Evolutionary conservation across 2,888 invertebrate genomes (phyloP), one percentile per base, ranked within the genome.

Genomic region (Ennomos fuscantarius): DNA sequence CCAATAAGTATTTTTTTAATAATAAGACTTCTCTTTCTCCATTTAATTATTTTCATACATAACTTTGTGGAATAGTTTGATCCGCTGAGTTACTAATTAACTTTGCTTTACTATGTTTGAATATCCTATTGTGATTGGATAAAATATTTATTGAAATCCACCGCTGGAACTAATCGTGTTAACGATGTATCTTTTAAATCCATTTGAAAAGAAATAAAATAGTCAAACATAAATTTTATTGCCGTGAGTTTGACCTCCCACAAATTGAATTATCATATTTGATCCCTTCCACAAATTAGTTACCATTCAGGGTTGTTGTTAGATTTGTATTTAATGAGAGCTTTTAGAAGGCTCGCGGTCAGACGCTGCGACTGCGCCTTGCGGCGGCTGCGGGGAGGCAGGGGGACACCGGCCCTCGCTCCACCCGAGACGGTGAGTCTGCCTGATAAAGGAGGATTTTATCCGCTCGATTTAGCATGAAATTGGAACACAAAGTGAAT

Each of bases 401-500:
- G 58, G 53, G 61, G 64, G 59, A 54, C 52, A 58, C 69, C 70
- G 74, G 69, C 56, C 62, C 72, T 69, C 68, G 66, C 72, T 72
- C 63, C 74, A 68, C 62, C 62, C 86, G 88, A 86, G 89, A 89
- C 91, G 87, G 84, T 80, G 72, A 86, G 90, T 89, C 90, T 91
- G 86, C 86, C 78, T 86, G 89, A 89, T 90, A 89, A 89, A 90
- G 80, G 82, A 89, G 83, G 83, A 88, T 92, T 90, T 90, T 85
- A 89, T 87, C 87, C 89, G 87, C 87, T 88, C 87, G 88, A 91
- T 92, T 92, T 92, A 92, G 89, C 92, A 91, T 91, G 91, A 92
- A 92, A 92, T 92, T 92, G 91, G 89, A 90, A 90, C 86, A 91
- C 92, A 92, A 91, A 90, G 92, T 91, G 92, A 90, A 91, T 92